These are phyloP conservation scores for Polietes domitor DNA, from an alignment of 2,888 invertebrate species.

Conservation along the genomic window DNA sequence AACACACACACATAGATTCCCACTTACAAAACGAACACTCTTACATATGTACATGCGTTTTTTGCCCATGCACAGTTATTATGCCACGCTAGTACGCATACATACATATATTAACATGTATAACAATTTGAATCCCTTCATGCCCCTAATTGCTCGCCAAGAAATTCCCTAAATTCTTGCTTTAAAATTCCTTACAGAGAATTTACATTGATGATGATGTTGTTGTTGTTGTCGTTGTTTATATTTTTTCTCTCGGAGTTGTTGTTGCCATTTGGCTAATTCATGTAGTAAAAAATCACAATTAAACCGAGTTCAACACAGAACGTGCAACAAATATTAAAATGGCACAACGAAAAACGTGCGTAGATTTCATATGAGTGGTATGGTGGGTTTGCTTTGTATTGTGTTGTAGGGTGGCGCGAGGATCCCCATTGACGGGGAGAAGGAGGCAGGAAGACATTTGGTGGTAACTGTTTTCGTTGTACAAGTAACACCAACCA, in stretches of 20 bases:
- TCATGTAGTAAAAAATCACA: slow-evolving; percentile 44
- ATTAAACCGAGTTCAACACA: slow-evolving; percentile 47
- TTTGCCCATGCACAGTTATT: no score
- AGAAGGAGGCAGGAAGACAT: not conserved
- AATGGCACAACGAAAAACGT: slow-evolving; percentile 19
- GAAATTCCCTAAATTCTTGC: slow-evolving; percentile 12
- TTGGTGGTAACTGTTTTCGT: not conserved
- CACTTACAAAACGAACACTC: no score
- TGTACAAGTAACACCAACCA: not conserved
- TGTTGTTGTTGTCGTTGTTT: slow-evolving; percentile 1
- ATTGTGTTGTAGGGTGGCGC: not conserved
- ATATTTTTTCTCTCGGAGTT: not conserved
- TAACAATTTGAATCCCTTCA: not conserved
- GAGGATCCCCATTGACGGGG: not conserved
- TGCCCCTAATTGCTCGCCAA: not conserved
- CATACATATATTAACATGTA: no score
- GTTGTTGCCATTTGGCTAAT: not conserved
- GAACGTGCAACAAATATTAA: slow-evolving; percentile 57
- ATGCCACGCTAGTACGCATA: no score
- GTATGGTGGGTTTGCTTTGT: not conserved
- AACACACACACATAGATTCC: no score
- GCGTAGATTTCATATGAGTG: not conserved
- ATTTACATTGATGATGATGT: slow-evolving; percentile 1
- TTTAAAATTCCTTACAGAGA: slow-evolving; percentile 13
- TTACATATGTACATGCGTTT: no score